These are phyloP conservation scores for Lasiurus borealis DNA, from an alignment of 2,113 vertebrate species.

Conservation along the genomic window DNA sequence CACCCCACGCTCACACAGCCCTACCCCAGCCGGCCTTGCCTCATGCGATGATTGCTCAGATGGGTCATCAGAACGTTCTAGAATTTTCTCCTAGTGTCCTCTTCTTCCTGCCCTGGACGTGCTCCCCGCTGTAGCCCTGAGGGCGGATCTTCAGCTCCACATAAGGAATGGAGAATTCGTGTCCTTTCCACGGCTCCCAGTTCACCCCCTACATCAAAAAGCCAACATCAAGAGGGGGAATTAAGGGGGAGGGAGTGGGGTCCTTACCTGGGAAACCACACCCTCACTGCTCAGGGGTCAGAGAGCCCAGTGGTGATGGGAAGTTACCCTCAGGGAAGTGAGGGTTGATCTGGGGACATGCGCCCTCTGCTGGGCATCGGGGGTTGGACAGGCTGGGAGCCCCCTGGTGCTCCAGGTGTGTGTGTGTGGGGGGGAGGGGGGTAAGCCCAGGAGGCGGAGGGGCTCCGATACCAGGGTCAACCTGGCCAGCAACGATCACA, in stretches of 20 bases:
- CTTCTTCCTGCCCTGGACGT: conserved; percentile 84
- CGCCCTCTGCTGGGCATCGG: conserved; percentile 42
- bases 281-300: neutral
- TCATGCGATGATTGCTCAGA: neutral
- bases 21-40: neutral
- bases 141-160: conserved; percentile 93
- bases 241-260: neutral
- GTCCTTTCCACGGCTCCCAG: conserved; percentile 96
- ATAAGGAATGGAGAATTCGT: conserved; percentile 92
- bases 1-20: neutral
- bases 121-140: conserved; percentile 78
- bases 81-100: conserved; percentile 81
- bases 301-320: too few relatives aligned
- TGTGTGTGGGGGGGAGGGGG: fast-evolving
- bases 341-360: neutral
- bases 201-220: conserved; percentile 90
- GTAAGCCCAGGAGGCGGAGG: neutral
- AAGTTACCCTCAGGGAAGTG: too few relatives aligned
- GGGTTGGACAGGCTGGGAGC: neutral
- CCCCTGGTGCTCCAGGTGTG: fast-evolving
- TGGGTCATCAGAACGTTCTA: conserved; percentile 57
- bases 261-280: neutral
- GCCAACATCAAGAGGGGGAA: neutral
- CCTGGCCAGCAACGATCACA: neutral
- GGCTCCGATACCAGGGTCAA: neutral